Conservation (phyloP, 2,797 vertebrate species). For the Dryobates pubescens region DNA sequence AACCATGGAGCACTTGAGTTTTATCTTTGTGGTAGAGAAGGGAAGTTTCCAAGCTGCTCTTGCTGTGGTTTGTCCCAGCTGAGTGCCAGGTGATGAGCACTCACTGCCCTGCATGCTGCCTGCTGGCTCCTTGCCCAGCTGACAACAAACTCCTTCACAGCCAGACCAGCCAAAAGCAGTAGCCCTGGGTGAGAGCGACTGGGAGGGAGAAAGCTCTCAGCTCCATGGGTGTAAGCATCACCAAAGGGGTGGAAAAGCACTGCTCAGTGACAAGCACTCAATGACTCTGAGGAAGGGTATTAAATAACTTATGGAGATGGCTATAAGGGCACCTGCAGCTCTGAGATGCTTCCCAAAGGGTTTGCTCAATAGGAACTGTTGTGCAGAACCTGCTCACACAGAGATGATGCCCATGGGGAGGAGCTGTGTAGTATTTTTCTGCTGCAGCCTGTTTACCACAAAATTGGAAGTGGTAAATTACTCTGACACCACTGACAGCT, state of each 20-base stretch:
- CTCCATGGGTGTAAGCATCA: neutral
- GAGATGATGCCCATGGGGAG: neutral
- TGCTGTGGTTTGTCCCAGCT: neutral
- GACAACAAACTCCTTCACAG: neutral
- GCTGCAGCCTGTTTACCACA: neutral
- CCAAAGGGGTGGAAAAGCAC: neutral
- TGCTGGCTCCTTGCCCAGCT: rapidly evolving
- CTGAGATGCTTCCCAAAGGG: neutral
- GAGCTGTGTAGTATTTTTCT: neutral
- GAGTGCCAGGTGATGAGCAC: neutral
- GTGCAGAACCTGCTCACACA: neutral
- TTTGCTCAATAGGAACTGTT: neutral
- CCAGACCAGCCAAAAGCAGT: neutral
- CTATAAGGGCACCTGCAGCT: neutral
- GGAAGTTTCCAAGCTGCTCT: neutral
- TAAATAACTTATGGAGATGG: neutral
- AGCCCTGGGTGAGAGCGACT: rapidly evolving
- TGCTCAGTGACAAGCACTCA: neutral
- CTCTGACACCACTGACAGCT: neutral
- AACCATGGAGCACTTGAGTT: neutral
- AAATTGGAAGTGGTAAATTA: neutral
- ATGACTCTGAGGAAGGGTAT: neutral
- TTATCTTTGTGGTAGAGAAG: rapidly evolving
- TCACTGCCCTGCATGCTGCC: neutral
- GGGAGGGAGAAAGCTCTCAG: neutral